phyloP scores from a whole-genome alignment of 2,888 invertebrate genomes.

The Silvanus unidentatus region DNA sequence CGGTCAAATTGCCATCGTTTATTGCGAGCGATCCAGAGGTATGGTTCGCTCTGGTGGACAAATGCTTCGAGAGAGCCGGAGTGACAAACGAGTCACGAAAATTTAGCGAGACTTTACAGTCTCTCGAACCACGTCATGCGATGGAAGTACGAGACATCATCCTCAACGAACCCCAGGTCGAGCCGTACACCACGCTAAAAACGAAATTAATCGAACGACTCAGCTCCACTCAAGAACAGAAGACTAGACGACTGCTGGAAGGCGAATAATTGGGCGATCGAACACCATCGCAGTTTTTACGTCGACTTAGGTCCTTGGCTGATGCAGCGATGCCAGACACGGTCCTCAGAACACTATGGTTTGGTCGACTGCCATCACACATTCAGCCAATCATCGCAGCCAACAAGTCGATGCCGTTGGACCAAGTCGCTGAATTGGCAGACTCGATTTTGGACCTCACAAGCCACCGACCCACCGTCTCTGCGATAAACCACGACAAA shows the following conservation, averaged over 20 bases:
- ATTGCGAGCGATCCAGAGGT: slow-evolving; percentile 16
- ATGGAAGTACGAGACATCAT: slow-evolving; percentile 26
- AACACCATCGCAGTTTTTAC: slow-evolving; percentile 28
- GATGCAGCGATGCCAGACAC: slow-evolving; percentile 17
- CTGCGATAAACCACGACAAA: neutral
- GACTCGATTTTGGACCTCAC: slow-evolving; percentile 5
- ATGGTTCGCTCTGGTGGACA: slow-evolving; percentile 24
- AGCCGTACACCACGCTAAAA: slow-evolving; percentile 23
- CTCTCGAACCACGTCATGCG: slow-evolving; percentile 21
- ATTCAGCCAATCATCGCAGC: slow-evolving; percentile 18
- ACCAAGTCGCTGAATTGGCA: slow-evolving; percentile 14
- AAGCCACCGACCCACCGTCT: too few relatives aligned
- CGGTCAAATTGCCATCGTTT: slow-evolving; percentile 18
- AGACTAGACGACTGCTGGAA: slow-evolving; percentile 11
- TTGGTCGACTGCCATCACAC: slow-evolving; percentile 11
- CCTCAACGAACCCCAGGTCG: slow-evolving; percentile 16
- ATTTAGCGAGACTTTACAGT: too few relatives aligned
- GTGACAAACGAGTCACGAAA: slow-evolving; percentile 21
- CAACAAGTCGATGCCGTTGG: too few relatives aligned
- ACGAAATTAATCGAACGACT: slow-evolving; percentile 21
- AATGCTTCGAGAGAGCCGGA: slow-evolving; percentile 9
- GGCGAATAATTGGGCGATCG: slow-evolving; percentile 14
- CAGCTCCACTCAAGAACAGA: slow-evolving; percentile 9
- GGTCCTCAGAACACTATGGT: slow-evolving; percentile 19
- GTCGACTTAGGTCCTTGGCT: slow-evolving; percentile 19